Conservation (phyloP, 30 jellyfish, hydroid and myxozoan genomes). For the Hydra vulgaris region DNA sequence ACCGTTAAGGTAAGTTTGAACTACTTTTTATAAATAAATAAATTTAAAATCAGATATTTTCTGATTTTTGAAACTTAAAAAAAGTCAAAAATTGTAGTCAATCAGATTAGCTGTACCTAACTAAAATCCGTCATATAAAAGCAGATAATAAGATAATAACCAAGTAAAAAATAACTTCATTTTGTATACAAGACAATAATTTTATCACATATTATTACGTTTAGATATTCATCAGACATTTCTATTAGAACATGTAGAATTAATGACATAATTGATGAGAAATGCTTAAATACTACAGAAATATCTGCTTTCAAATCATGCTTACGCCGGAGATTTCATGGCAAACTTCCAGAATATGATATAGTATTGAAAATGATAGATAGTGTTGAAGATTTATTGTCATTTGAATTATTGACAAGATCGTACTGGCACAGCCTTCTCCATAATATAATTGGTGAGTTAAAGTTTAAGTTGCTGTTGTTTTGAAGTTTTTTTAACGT, state of each 20-base stretch:
- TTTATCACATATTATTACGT: too few relatives aligned
- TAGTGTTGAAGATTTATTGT: slow-evolving; percentile 17
- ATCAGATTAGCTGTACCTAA: slow-evolving; percentile 8
- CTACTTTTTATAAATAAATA: too few relatives aligned
- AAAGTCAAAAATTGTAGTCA: too few relatives aligned
- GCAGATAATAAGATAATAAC: too few relatives aligned
- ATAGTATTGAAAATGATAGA: slow-evolving; percentile 13
- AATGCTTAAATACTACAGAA: background rate
- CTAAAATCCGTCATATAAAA: too few relatives aligned
- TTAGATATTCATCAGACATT: background rate
- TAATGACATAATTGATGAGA: background rate
- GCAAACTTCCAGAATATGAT: slow-evolving; percentile 39
- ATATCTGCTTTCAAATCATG: slow-evolving; percentile 19
- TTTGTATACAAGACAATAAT: too few relatives aligned
- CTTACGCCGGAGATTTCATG: slow-evolving; percentile 66
- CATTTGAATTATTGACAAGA: slow-evolving; percentile 41
- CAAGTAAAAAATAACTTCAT: too few relatives aligned
- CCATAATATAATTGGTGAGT: slow-evolving; percentile 71
- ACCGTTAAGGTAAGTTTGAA: slow-evolving; percentile 7
- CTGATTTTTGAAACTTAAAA: too few relatives aligned
- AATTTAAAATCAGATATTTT: too few relatives aligned
- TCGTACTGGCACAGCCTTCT: slow-evolving; percentile 42
- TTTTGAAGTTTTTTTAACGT: background rate
- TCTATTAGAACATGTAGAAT: background rate
- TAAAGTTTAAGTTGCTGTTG: background rate